Evolutionary conservation across 2,888 invertebrate genomes (phyloP), one percentile per base, ranked within the genome.

Genomic region (Drosophila sordidula): DNA sequence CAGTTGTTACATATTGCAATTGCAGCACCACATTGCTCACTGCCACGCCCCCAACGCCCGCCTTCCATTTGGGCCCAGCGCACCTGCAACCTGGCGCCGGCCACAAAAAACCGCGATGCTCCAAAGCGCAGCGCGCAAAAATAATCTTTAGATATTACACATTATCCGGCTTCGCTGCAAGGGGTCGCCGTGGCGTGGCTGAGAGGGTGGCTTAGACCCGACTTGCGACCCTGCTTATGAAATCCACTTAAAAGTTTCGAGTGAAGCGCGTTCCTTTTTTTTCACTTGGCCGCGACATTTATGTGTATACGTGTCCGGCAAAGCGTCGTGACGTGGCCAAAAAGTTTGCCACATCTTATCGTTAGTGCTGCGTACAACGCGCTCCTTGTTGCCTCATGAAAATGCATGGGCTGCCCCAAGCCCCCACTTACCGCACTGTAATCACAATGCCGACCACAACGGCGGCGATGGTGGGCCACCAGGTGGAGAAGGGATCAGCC

Each of bases 391-490:
- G 55, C 54, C 73, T 71, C 67, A 82, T 78, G 69, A 79, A 69
- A 66, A 69, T 75, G 63, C 64, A 69, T 67, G 72, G 26, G 64
- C 6, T 22, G 25, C 16, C 26, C 34, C n/a, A 12, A n/a, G 5
- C 18, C 3, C 52, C 38, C 65, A 80, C 89, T 92, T 90, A 94
- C 94, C 94, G 93, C 79, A 94, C 92, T 26, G 92, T 93, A 59
- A 93, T 93, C 64, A 93, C 89, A 49, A 93, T 68, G 58, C 93
- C 93, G 59, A 94, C 92, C 55, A 92, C 80, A 34, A 93, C 73
- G 44, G 94, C 93, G 42, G 93, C 91, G 58, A 94, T 91, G 75
- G 93, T 93, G 6, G 94, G 94, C 94, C 94, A 94, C 94, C 92
- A 95, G 84, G 89, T 93, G 59, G 62, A 85, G 72, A 84, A 92